Conservation (phyloP, 2,797 vertebrate species). For the Mallotus villosus region DNA sequence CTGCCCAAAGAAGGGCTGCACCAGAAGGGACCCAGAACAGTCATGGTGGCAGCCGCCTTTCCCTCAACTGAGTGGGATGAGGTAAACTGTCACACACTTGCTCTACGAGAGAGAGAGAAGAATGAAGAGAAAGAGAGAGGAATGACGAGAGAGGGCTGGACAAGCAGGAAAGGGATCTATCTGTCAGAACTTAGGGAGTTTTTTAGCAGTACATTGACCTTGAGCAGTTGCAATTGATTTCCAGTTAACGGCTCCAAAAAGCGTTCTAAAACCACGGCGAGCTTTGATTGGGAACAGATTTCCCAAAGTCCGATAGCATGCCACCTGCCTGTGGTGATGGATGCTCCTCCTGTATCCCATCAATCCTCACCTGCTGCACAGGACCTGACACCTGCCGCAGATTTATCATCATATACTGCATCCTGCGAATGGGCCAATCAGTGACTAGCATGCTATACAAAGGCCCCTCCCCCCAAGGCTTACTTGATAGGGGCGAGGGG, state of each 20-base stretch:
- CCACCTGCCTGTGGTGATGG: slow-evolving; percentile 95
- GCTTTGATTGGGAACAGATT: slow-evolving; percentile 98
- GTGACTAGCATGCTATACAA: slow-evolving; percentile 61
- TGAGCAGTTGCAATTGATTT: slow-evolving; percentile 98
- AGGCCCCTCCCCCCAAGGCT: slow-evolving; percentile 59
- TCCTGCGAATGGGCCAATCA: slow-evolving; percentile 67
- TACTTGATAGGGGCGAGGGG: slow-evolving; percentile 73
- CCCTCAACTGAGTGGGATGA: slow-evolving; percentile 73
- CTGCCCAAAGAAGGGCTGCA: slow-evolving; percentile 46
- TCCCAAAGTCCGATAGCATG: slow-evolving; percentile 97
- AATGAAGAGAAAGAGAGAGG: slow-evolving; percentile 65
- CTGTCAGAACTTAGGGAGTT: slow-evolving; percentile 97
- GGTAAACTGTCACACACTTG: slow-evolving; percentile 22
- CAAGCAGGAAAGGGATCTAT: slow-evolving; percentile 77
- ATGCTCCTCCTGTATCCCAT: slow-evolving; percentile 91
- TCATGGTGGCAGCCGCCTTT: slow-evolving; percentile 67
- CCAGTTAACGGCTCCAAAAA: slow-evolving; percentile 93
- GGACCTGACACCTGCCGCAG: slow-evolving; percentile 93
- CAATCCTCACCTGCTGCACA: slow-evolving; percentile 90
- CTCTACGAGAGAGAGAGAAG: slow-evolving; percentile 49
- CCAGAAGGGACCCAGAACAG: slow-evolving; percentile 37
- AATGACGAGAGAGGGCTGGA: slow-evolving; percentile 54
- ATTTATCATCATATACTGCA: slow-evolving; percentile 91
- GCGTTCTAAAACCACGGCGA: slow-evolving; percentile 80
- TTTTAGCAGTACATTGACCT: slow-evolving; percentile 99